Evolutionary conservation across 2,113 vertebrate species (phyloP).

Genomic region (Pagrus major): DNA sequence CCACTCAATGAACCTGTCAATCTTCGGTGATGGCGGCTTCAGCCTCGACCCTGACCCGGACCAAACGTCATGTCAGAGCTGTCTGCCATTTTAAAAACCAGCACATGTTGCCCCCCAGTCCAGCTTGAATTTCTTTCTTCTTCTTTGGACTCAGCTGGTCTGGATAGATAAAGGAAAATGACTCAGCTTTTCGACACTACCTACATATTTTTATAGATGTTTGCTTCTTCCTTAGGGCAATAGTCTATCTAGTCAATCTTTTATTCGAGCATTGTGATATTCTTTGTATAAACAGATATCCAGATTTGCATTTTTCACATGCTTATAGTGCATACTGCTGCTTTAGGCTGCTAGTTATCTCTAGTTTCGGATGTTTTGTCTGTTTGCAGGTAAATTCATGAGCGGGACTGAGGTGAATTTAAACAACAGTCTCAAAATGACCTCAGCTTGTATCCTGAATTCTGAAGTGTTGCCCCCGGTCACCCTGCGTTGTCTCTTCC

Average conservation of each 20-base stretch:
- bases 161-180: background rate
- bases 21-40: conserved; percentile 43
- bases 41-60: conserved; percentile 60
- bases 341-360: background rate
- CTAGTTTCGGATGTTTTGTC: background rate
- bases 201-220: background rate
- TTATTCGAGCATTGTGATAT: background rate
- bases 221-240: background rate
- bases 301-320: background rate
- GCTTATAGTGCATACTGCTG: background rate
- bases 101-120: conserved; percentile 1
- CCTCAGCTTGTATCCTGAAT: conserved; percentile 4
- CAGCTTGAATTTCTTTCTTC: background rate
- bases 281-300: background rate
- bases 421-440: conserved; percentile 7
- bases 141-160: background rate
- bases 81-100: conserved; percentile 47
- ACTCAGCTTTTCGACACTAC: background rate
- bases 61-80: conserved; percentile 40
- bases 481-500: conserved; percentile 7
- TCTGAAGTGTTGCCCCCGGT: conserved; percentile 11
- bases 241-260: background rate
- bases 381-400: background rate
- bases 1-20: conserved; percentile 60
- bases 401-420: conserved; percentile 7